These are phyloP conservation scores for Gymnocheta viridis DNA, from an alignment of 2,888 invertebrate species.

Conservation along the genomic window DNA sequence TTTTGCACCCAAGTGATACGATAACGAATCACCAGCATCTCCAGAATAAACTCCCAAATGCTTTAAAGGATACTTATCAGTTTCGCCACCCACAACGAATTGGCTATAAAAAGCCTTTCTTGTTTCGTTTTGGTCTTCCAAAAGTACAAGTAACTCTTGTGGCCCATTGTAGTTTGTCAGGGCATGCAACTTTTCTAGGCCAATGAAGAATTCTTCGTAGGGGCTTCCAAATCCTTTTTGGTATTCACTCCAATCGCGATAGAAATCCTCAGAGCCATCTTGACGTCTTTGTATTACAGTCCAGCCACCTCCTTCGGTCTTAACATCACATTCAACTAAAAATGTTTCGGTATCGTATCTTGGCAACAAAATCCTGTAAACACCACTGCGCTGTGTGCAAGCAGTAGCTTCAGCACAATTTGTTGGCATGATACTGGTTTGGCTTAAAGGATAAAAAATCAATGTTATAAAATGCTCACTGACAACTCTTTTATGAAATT, in stretches of 20 bases:
- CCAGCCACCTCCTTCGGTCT: slow-evolving; percentile 35
- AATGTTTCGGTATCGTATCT: slow-evolving; percentile 13
- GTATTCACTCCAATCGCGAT: slow-evolving; percentile 39
- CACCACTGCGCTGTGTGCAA: slow-evolving; percentile 40
- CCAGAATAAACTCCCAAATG: slow-evolving; percentile 25
- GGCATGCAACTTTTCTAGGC: slow-evolving; percentile 38
- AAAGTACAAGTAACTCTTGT: slow-evolving; percentile 30
- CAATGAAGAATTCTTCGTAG: slow-evolving; percentile 48
- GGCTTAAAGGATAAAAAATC: neutral
- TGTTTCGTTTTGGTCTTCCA: slow-evolving; percentile 14
- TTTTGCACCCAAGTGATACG: slow-evolving; percentile 2
- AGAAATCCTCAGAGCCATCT: slow-evolving; percentile 45
- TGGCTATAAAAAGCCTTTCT: slow-evolving; percentile 4
- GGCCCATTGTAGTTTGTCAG: slow-evolving; percentile 39
- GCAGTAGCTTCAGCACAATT: slow-evolving; percentile 39
- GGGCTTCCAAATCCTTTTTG: slow-evolving; percentile 35
- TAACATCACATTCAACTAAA: slow-evolving; percentile 41
- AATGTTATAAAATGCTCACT: neutral
- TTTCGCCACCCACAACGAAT: slow-evolving; percentile 6
- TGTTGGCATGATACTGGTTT: neutral
- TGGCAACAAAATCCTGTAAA: slow-evolving; percentile 23
- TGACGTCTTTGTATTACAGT: slow-evolving; percentile 43
- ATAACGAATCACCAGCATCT: slow-evolving; percentile 23
- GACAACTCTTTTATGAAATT: neutral
- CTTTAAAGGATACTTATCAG: neutral